These are phyloP conservation scores for Gambusia holbrooki DNA, from an alignment of 2,113 vertebrate species.

Conservation along the genomic window DNA sequence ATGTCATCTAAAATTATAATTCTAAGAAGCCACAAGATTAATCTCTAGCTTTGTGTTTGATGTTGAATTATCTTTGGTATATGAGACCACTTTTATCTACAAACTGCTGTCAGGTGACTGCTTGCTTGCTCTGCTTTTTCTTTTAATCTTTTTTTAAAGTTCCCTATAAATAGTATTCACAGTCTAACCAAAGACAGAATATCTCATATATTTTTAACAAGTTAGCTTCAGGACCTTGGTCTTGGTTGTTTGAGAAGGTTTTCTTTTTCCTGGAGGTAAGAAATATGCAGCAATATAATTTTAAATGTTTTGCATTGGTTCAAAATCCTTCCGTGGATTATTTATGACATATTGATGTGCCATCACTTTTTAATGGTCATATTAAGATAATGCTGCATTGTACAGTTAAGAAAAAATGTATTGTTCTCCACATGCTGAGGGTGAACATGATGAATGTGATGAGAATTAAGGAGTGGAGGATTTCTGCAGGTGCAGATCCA, in stretches of 20 bases:
- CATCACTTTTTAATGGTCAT: background rate
- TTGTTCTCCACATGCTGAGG: background rate
- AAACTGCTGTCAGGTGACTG: conserved; percentile 63
- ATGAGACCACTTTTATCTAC: conserved; percentile 71
- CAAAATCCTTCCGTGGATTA: background rate
- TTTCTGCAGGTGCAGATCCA: too few species aligned
- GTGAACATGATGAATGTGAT: background rate
- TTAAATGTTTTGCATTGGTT: background rate
- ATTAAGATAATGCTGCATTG: background rate
- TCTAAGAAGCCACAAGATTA: conserved; percentile 65
- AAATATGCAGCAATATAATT: background rate
- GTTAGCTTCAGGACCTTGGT: conserved; percentile 5
- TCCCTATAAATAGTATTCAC: conserved; percentile 63
- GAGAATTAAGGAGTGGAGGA: too few species aligned
- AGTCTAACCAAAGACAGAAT: conserved; percentile 34
- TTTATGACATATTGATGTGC: background rate
- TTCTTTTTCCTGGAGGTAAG: background rate
- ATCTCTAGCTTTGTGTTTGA: conserved; percentile 64
- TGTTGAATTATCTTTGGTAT: conserved; percentile 53
- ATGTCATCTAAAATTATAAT: conserved; percentile 73
- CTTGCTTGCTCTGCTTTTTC: conserved; percentile 54
- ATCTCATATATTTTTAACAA: conserved; percentile 30
- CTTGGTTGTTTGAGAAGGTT: background rate
- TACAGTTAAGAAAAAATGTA: background rate
- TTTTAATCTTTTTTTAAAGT: conserved; percentile 55